These are phyloP conservation scores for Mystacides longicornis DNA, from an alignment of 2,888 invertebrate genomes.

Conservation along the genomic window DNA sequence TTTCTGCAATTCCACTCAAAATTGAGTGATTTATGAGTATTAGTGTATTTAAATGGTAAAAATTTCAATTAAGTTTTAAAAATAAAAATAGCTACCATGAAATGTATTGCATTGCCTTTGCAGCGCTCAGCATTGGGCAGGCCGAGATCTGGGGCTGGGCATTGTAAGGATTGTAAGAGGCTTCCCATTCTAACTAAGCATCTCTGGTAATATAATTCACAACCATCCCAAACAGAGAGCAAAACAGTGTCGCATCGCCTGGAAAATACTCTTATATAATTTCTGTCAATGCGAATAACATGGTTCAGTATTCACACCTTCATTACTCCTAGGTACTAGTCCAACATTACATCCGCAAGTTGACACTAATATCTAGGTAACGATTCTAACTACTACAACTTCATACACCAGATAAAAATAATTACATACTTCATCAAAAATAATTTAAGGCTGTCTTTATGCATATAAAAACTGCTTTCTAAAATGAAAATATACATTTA, in stretches of 20 bases:
- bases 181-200: constrained; percentile 62
- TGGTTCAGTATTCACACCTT: background rate
- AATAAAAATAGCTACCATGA: constrained; percentile 49
- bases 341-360: too few species aligned
- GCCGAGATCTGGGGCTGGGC: constrained; percentile 73
- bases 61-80: background rate
- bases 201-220: constrained; percentile 67
- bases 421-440: too few species aligned
- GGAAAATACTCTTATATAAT: constrained; percentile 19
- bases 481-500: too few species aligned
- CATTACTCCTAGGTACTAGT: too few species aligned
- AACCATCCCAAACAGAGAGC: constrained; percentile 60
- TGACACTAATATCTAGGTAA: too few species aligned
- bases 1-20: too few species aligned
- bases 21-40: too few species aligned
- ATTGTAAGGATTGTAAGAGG: constrained; percentile 52
- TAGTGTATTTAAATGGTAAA: background rate
- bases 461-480: too few species aligned
- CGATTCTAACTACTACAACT: too few species aligned
- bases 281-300: background rate
- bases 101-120: constrained; percentile 74
- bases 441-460: too few species aligned
- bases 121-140: constrained; percentile 75
- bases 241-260: constrained; percentile 48
- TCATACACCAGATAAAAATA: too few species aligned